These are phyloP conservation scores for Hypotaenidia okinawae DNA, from an alignment of 2,797 vertebrate genomes.

Conservation along the genomic window DNA sequence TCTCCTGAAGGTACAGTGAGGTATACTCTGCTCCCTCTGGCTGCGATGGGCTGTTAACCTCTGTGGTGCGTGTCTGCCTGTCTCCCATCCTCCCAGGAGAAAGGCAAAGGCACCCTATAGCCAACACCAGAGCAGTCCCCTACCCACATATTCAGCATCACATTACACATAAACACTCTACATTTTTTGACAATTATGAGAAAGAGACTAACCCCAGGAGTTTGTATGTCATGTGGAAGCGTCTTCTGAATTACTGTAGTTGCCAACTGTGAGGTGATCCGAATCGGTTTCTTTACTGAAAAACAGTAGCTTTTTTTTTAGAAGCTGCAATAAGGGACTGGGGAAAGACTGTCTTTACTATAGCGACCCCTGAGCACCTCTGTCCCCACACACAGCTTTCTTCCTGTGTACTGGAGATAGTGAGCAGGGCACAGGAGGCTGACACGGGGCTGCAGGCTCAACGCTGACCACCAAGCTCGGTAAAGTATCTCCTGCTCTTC, in stretches of 20 bases:
- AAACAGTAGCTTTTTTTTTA: constrained; percentile 67
- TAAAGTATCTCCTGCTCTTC: background rate
- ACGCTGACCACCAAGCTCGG: background rate
- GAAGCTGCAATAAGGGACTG: constrained; percentile 44
- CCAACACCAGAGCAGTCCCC: background rate
- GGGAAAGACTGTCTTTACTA: constrained; percentile 17
- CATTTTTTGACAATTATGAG: constrained; percentile 45
- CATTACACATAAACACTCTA: background rate
- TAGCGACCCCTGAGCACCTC: background rate
- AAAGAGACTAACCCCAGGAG: constrained; percentile 75
- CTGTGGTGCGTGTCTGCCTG: background rate
- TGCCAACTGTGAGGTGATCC: constrained; percentile 73
- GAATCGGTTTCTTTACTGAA: constrained; percentile 74
- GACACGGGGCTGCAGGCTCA: background rate
- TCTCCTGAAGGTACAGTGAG: background rate
- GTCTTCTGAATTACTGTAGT: constrained; percentile 76
- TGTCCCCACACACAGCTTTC: background rate
- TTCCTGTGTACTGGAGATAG: background rate
- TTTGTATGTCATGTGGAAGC: constrained; percentile 72
- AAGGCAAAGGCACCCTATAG: background rate
- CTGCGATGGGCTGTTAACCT: background rate
- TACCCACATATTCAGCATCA: background rate
- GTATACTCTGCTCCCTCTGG: background rate
- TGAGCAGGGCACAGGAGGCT: background rate
- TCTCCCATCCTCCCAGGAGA: background rate